Base-by-base conservation (phyloP, 1,140 invertebrate species). In the Bombus polaris region DNA sequence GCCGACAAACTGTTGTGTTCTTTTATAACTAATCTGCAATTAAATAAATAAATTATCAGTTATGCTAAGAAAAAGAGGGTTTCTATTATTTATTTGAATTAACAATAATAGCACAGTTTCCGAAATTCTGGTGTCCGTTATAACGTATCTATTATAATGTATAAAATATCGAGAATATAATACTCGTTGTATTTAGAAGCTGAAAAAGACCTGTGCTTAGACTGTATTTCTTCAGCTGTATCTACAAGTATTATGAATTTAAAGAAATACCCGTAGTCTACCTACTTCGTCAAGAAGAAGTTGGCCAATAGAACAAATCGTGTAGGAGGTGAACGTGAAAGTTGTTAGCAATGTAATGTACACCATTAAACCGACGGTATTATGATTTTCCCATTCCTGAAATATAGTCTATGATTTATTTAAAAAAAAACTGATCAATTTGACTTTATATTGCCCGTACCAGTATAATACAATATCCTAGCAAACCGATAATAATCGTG, bases 251-350 rank as follows among this genome's bases (percentile, higher is more conserved):
- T 62, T n/a, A n/a, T 12, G 28, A 62, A 62, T n/a, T n/a, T 62
- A 28, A 13, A n/a, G 28, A 62, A n/a, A n/a, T 62, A 13, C 28
- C 10, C 59, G 22, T 1, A 12, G 1, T 25, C 4, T 10, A 25
- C 22, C 8, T 90, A 90, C 91, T 78, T 92, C 88, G 32, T 92
- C 68, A 15, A 86, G 89, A 15, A 92, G 74, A 18, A 88, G 72
- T 80, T 93, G 89, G 6, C 92, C 90, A 4, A 93, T 88, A 47
- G 89, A 88, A 47, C 92, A 93, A 10, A 87, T 82, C 39, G 88
- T 88, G 65, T 88, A 92, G 73, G 88, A 88, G 35, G 57, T 44
- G 37, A 82, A 90, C 25, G 78, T 81, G 32, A 88, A 92, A 77
- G 92, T 90, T 74, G 83, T 81, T 10, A 88, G 66, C 18, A 87